phyloP scores from a whole-genome alignment of 2,113 vertebrate genomes.

The Daboia siamensis region DNA sequence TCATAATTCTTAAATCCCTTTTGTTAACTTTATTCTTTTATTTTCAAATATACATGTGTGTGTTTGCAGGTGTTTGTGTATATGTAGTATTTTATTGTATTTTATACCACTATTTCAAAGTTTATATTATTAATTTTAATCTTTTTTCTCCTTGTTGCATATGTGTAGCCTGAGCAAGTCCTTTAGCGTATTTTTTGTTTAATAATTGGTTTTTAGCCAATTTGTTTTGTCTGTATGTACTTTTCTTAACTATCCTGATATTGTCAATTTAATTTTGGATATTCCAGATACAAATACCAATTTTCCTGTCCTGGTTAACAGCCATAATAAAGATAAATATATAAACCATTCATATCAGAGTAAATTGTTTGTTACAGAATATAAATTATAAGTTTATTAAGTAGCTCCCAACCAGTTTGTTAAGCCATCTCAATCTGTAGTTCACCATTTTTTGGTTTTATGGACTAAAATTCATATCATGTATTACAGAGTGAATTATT shows the following conservation, averaged over 20 bases:
- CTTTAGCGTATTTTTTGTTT: neutral
- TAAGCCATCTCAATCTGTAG: neutral
- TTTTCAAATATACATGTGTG: neutral
- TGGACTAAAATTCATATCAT: neutral
- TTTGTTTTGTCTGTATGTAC: neutral
- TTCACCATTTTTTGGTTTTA: neutral
- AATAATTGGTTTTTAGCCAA: neutral
- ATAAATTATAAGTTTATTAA: neutral
- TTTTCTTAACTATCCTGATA: neutral
- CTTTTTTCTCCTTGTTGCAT: neutral
- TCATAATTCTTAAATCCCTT: neutral
- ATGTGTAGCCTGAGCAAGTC: neutral
- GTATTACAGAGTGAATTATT: neutral
- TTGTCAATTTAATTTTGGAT: neutral
- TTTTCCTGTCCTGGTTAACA: neutral
- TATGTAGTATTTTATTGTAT: neutral
- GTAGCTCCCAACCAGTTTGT: neutral
- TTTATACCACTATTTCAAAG: neutral
- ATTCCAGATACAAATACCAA: neutral
- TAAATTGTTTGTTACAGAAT: neutral
- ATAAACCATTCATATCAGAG: neutral
- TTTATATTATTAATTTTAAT: neutral
- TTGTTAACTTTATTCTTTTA: neutral
- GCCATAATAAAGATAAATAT: neutral
- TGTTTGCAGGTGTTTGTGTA: neutral